phyloP scores from a whole-genome alignment of 2,113 vertebrate genomes.

The Machaerirhynchus nigripectus region DNA sequence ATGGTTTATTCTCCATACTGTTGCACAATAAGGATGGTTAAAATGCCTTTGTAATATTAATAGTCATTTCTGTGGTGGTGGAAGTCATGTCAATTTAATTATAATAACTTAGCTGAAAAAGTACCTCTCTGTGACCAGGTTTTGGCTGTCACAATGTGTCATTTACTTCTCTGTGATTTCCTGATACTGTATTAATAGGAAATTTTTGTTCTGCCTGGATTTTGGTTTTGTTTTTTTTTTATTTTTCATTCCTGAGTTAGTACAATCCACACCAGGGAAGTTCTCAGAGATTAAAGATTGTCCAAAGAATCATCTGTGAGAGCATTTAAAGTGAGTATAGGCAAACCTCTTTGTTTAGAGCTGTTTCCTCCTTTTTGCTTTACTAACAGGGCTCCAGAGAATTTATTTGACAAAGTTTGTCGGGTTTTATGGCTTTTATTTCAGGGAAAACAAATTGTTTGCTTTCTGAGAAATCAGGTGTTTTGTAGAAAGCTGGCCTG shows the following conservation, averaged over 20 bases:
- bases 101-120: background rate
- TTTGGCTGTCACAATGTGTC: background rate
- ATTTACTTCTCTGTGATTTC: background rate
- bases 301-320: background rate
- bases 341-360: background rate
- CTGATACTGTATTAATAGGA: background rate
- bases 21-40: background rate
- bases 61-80: background rate
- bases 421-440: background rate
- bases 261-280: background rate
- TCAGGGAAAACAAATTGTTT: background rate
- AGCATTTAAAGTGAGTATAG: background rate
- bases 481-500: background rate
- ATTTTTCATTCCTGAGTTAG: background rate
- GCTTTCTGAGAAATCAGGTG: background rate
- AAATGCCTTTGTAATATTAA: background rate
- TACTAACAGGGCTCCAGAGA: background rate
- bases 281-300: background rate
- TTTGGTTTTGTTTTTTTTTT: background rate
- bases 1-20: background rate
- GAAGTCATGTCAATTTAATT: background rate
- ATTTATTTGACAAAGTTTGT: background rate
- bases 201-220: background rate
- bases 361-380: background rate
- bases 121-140: background rate